These are phyloP conservation scores for Myotis pilosus DNA, from an alignment of 2,797 vertebrate genomes.

Conservation along the genomic window DNA sequence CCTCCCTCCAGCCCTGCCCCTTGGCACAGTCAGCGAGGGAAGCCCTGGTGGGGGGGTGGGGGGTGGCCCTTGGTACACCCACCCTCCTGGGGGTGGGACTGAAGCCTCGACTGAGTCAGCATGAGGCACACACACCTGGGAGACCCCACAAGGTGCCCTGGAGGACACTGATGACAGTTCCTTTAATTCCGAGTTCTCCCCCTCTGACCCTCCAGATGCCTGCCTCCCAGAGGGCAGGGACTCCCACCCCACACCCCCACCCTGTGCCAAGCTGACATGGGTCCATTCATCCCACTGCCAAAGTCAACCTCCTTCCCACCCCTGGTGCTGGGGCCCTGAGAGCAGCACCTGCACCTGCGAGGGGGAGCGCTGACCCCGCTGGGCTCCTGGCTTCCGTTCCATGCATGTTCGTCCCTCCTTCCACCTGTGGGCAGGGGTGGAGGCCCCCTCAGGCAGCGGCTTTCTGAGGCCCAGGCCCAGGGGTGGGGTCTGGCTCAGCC, in stretches of 20 bases:
- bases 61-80: not conserved
- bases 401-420: too few species aligned
- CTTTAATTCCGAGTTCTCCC: not conserved
- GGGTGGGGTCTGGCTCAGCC: not conserved
- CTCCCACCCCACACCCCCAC: too few species aligned
- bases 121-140: not conserved
- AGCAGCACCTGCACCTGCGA: rapidly evolving
- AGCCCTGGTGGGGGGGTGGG: rapidly evolving
- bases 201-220: not conserved
- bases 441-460: not conserved
- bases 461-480: not conserved
- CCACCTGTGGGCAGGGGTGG: rapidly evolving
- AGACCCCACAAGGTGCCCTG: rapidly evolving
- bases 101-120: not conserved
- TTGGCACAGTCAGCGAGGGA: not conserved
- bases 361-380: rapidly evolving
- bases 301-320: rapidly evolving
- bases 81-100: too few species aligned
- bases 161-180: rapidly evolving
- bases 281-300: rapidly evolving
- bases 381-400: not conserved
- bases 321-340: not conserved
- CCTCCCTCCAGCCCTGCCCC: not conserved
- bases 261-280: not conserved
- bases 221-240: too few species aligned